Conservation (phyloP, 1,140 invertebrate genomes). For the Laodelphax striatellus region DNA sequence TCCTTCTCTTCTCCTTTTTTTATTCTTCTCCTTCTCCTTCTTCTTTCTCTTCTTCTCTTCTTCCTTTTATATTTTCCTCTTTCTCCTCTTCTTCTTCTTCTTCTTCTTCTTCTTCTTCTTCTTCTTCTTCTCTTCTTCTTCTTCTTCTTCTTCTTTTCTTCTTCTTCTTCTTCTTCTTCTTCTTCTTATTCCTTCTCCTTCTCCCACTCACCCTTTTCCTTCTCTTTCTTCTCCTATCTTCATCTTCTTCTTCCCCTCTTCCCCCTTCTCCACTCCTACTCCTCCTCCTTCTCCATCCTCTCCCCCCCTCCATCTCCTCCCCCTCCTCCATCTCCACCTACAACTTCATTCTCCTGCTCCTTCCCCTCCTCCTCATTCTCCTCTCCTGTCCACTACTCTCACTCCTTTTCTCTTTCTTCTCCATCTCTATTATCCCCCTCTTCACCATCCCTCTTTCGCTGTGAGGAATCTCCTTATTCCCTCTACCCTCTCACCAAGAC, state of each 20-base stretch:
- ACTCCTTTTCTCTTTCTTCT: too few species aligned
- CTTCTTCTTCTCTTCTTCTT: neutral
- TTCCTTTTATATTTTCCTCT: neutral
- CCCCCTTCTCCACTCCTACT: too few species aligned
- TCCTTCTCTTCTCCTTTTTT: constrained; percentile 8
- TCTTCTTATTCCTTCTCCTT: neutral
- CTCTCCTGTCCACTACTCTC: too few species aligned
- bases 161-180: constrained; percentile 15
- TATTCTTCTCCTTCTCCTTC: constrained; percentile 3
- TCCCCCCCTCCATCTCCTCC: neutral
- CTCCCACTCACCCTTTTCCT: too few species aligned
- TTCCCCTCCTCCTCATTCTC: too few species aligned
- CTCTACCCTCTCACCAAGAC: too few species aligned
- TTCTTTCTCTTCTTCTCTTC: constrained; percentile 17
- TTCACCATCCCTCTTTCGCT: too few species aligned
- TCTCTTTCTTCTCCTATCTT: too few species aligned
- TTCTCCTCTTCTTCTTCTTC: constrained; percentile 24
- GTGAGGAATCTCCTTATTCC: too few species aligned
- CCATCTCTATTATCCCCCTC: too few species aligned
- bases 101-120: neutral
- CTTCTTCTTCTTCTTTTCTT: neutral
- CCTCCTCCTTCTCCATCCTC: neutral
- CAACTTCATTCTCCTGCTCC: too few species aligned
- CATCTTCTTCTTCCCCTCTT: neutral
- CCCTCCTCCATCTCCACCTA: too few species aligned